These are phyloP conservation scores for Thunnus albacares DNA, from an alignment of 2,797 vertebrate species.

Conservation along the genomic window DNA sequence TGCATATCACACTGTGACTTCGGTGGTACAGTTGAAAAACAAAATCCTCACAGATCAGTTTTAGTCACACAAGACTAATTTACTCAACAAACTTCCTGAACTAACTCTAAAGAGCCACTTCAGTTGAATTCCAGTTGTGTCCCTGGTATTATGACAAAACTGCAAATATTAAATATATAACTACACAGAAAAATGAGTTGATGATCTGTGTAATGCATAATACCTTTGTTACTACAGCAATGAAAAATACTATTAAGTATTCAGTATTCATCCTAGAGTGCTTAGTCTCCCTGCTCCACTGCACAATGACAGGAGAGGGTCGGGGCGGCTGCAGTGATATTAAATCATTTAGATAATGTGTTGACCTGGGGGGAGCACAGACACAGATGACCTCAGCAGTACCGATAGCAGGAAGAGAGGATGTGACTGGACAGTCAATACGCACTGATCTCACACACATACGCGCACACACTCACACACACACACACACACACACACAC, in stretches of 20 bases:
- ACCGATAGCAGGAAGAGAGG: conserved; percentile 51
- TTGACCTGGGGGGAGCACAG: conserved; percentile 68
- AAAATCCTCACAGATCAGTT: not conserved
- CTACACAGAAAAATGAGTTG: conserved; percentile 12
- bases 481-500: not conserved
- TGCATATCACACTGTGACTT: not conserved
- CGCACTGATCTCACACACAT: not conserved
- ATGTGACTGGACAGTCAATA: conserved; percentile 72
- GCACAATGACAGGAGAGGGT: conserved; percentile 68
- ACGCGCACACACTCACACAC: not conserved
- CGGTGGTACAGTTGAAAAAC: not conserved
- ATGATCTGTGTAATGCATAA: conserved; percentile 32
- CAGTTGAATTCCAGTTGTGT: not conserved
- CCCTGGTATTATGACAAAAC: not conserved
- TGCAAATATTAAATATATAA: conserved; percentile 7
- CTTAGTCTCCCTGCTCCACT: conserved; percentile 56
- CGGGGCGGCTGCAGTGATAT: conserved; percentile 58
- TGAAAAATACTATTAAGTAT: conserved; percentile 49
- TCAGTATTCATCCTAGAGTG: conserved; percentile 58
- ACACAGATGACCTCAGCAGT: conserved; percentile 64
- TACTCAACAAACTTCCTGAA: not conserved
- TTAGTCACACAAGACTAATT: conserved; percentile 1
- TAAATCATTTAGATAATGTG: conserved; percentile 82
- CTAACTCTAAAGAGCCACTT: not conserved
- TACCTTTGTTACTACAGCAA: conserved; percentile 42